Base-by-base conservation (phyloP, 2,888 invertebrate species). In the Griposia aprilina region DNA sequence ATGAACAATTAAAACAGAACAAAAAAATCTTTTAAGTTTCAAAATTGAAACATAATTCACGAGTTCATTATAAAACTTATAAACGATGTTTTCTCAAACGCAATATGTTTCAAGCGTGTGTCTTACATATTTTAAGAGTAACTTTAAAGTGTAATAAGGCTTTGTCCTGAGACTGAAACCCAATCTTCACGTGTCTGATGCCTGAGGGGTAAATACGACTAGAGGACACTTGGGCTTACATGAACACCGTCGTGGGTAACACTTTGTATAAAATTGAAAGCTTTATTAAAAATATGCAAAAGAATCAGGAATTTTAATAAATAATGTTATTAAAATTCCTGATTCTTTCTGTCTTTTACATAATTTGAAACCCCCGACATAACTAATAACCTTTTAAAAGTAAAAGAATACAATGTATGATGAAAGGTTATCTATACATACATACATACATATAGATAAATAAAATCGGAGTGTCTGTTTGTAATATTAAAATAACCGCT, bases 101-200 rank as follows among this genome's bases (percentile, higher is more conserved):
- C 45, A 82, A 71, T 70, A 74, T 71, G 20, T 74, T 71, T 45
- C 41, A 72, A 59, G 26, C 41, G 70, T 55, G 17, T 50, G 0
- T 57, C 55, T 72, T 62, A 72, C 70, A 82, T 78, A 66, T 74
- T 59, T 62, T 62, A 62, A 30, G n/a, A 73, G 36, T 41, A 70
- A 41, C n/a, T 74, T 74, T 41, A 69, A 83, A 79, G 20, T 69
- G 68, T 65, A 75, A 83, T 80, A 83, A 68, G 41, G 74, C 74
- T 81, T 67, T 84, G 81, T 84, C 23, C 60, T 13, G 11, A 59
- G 26, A 59, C 30, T n/a, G n/a, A 36, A 15, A 36, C 36, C 30
- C 36, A 62, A 72, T 74, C 23, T 66, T 57, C 76, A 78, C 60
- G 48, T 45, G 62, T 81, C 23, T 78, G 8, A 17, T 23, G 30